Conservation (phyloP, 2,113 vertebrate species). For the Pogonocichla stellata region DNA sequence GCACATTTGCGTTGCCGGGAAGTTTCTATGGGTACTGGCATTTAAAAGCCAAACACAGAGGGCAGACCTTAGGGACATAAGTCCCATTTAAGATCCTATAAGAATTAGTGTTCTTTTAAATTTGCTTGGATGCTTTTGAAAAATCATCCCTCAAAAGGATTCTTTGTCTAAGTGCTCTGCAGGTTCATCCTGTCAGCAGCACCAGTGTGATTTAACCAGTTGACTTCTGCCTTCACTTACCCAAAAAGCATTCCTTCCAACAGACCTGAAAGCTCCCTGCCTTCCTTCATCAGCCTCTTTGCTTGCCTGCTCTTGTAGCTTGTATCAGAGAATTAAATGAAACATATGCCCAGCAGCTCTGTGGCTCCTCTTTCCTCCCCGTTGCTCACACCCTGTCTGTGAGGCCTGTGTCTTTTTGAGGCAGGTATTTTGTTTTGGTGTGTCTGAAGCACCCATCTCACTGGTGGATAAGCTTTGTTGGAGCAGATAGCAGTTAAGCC, state of each 20-base stretch:
- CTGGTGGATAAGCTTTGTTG: neutral
- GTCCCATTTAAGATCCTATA: neutral
- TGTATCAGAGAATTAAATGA: neutral
- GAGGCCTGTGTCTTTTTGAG: neutral
- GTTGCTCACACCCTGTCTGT: neutral
- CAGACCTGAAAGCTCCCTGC: neutral
- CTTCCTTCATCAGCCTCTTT: neutral
- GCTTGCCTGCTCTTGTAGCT: neutral
- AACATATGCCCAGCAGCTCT: neutral
- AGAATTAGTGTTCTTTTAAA: neutral
- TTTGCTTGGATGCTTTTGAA: conserved; percentile 2
- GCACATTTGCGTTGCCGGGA: neutral
- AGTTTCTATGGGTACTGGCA: conserved; percentile 43
- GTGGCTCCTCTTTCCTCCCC: neutral
- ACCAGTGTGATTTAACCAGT: neutral
- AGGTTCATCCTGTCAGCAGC: neutral
- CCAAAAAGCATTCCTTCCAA: neutral
- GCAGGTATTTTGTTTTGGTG: neutral
- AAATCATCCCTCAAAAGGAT: neutral
- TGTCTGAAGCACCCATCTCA: neutral
- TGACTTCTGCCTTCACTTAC: neutral
- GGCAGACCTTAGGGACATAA: conserved; percentile 1
- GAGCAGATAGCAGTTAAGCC: neutral
- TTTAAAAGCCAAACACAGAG: conserved; percentile 27
- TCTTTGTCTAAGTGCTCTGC: neutral